These are phyloP conservation scores for Linyphia triangularis DNA, from an alignment of 2,888 invertebrate species.

Conservation along the genomic window DNA sequence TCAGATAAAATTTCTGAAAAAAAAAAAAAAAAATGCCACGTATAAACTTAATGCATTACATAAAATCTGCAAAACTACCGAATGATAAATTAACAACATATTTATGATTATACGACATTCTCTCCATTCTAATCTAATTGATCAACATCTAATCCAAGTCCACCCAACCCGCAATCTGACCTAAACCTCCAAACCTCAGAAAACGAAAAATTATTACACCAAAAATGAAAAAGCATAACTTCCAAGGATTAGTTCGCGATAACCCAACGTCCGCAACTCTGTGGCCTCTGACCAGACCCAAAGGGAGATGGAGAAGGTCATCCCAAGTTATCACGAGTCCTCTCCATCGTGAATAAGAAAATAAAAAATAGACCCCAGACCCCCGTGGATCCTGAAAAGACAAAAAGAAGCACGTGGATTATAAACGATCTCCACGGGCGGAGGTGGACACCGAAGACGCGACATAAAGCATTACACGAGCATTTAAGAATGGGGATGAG, in stretches of 20 bases:
- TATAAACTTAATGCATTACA: too few relatives aligned
- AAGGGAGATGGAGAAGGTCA: neutral
- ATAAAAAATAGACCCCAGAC: neutral
- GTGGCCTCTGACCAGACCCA: neutral
- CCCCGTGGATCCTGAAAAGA: neutral
- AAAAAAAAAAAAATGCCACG: too few relatives aligned
- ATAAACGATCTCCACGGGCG: conserved; percentile 57
- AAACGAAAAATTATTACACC: neutral
- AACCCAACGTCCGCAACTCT: neutral
- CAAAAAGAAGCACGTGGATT: neutral
- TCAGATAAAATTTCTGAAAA: too few relatives aligned
- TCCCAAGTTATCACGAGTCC: neutral
- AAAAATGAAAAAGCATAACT: neutral
- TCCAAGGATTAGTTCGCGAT: conserved; percentile 8
- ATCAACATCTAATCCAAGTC: too few relatives aligned
- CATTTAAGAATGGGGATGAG: conserved; percentile 57
- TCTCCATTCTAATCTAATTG: too few relatives aligned
- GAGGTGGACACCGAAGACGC: conserved; percentile 61
- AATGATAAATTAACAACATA: too few relatives aligned
- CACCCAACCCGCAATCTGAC: too few relatives aligned
- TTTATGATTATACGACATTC: too few relatives aligned
- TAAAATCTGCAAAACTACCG: too few relatives aligned
- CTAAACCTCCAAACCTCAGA: neutral
- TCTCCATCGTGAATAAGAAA: neutral
- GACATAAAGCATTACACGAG: conserved; percentile 57